A percentile compares a stretch with the other conserved stretches of the same genome.
Conservation (phyloP, 92 coral and sea anemone genomes). For the Parazoanthus darwini region DNA sequence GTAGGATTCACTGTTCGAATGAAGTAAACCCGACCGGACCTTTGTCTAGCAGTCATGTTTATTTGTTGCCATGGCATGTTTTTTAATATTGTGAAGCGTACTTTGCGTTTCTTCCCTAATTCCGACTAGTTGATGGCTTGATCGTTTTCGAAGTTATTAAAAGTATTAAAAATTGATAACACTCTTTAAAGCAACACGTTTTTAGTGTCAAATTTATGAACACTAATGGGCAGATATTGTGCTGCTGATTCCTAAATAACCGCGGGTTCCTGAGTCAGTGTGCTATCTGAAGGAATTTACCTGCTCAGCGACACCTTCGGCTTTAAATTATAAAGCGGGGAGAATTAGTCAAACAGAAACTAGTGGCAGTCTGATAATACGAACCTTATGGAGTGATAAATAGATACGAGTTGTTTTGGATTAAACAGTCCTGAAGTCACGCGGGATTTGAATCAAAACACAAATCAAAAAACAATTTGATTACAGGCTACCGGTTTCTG, state of each 20-base stretch:
- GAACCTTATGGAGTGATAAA: background rate
- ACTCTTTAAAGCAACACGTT: background rate
- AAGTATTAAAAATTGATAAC: too few relatives aligned
- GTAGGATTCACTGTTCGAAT: too few relatives aligned
- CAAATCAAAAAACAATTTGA: background rate
- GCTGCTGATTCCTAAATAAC: background rate
- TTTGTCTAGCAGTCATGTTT: conserved; percentile 10
- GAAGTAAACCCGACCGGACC: background rate
- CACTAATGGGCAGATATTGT: background rate
- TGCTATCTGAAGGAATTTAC: background rate
- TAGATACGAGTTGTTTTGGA: background rate
- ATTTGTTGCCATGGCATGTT: conserved; percentile 32
- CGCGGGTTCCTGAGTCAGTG: background rate
- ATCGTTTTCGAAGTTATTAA: too few relatives aligned
- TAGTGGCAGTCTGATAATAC: background rate
- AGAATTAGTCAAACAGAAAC: background rate
- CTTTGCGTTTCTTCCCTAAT: too few relatives aligned
- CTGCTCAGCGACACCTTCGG: background rate
- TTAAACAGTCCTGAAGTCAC: background rate
- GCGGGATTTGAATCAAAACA: background rate
- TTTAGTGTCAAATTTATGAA: background rate
- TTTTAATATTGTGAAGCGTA: background rate
- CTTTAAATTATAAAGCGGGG: background rate
- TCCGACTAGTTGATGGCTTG: background rate
- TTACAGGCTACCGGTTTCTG: conserved; percentile 12